These are phyloP conservation scores for Epizoanthus stellaris DNA, from an alignment of 92 coral and sea anemone species.

Conservation along the genomic window DNA sequence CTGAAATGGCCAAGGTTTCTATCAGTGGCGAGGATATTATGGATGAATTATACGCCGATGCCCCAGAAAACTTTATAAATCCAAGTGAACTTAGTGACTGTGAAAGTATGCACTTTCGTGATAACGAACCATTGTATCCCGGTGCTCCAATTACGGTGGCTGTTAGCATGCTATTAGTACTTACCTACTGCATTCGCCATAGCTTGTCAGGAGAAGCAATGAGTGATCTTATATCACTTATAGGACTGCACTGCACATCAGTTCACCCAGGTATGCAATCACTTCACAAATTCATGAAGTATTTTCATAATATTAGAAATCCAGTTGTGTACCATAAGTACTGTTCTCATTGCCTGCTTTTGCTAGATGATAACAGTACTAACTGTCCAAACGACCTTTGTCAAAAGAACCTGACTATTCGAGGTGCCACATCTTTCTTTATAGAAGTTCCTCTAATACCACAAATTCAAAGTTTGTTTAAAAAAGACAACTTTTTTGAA, in stretches of 20 bases:
- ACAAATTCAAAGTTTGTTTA: too few species aligned
- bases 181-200: background rate
- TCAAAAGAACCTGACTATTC: too few species aligned
- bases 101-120: background rate
- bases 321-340: background rate
- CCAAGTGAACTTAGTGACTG: background rate
- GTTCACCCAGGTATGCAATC: constrained; percentile 11
- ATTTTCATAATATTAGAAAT: constrained; percentile 6
- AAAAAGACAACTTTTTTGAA: too few species aligned
- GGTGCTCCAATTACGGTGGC: constrained; percentile 3
- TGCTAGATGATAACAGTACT: too few species aligned
- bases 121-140: background rate
- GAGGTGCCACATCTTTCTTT: too few species aligned
- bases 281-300: constrained; percentile 8
- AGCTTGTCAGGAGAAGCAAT: background rate
- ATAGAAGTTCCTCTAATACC: too few species aligned
- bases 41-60: constrained; percentile 3
- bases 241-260: constrained; percentile 4
- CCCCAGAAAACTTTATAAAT: background rate
- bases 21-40: background rate
- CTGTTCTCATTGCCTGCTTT: too few species aligned
- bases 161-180: background rate
- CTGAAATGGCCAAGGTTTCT: constrained; percentile 2
- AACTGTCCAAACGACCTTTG: too few species aligned
- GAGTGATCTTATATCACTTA: background rate